Conservation (phyloP, 2,113 vertebrate species). For the Carettochelys insculpta region DNA sequence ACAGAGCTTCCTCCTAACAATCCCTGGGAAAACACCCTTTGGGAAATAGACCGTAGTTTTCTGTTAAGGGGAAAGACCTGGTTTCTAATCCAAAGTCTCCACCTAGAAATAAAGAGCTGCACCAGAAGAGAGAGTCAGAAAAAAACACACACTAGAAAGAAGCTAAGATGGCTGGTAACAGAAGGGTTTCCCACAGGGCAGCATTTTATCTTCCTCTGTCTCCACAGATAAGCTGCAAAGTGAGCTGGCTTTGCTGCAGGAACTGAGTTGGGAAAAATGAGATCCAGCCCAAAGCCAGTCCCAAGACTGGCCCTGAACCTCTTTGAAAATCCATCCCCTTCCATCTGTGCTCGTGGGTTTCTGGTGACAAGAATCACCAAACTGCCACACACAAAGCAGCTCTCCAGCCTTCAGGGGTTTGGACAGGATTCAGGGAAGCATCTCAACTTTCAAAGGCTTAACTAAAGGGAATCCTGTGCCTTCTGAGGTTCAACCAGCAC, state of each 20-base stretch:
- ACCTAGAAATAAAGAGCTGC: conserved; percentile 13
- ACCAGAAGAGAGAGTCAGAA: background rate
- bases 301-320: background rate
- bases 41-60: conserved; percentile 44
- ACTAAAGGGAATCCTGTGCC: background rate
- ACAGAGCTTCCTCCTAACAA: conserved; percentile 49
- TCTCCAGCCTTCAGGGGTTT: background rate
- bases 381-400: background rate
- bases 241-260: background rate
- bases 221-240: background rate
- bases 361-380: background rate
- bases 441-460: background rate
- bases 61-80: background rate
- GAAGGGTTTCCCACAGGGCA: background rate
- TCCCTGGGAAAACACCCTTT: conserved; percentile 39
- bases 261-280: background rate
- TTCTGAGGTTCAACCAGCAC: background rate
- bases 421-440: background rate
- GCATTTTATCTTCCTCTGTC: background rate
- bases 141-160: background rate
- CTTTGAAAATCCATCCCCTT: background rate
- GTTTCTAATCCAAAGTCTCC: background rate
- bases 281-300: background rate
- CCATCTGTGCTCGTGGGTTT: background rate
- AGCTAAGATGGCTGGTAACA: background rate